Percentiles rank a stretch among this genome's conserved stretches.
Conservation (phyloP, 2,888 invertebrate species). For the Rhamnusium bicolor region DNA sequence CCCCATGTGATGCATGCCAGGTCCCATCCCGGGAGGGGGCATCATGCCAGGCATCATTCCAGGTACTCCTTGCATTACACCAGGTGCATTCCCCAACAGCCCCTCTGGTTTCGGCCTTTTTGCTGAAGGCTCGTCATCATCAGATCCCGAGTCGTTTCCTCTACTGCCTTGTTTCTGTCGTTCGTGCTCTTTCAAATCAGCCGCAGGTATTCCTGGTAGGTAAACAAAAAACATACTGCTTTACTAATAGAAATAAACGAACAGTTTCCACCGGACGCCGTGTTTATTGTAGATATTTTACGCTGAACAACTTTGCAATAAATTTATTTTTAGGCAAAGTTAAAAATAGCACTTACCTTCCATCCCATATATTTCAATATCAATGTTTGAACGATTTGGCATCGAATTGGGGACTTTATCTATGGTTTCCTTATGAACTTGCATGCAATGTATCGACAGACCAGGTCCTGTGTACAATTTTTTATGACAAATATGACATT, state of each 20-base stretch:
- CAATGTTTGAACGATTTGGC: conserved; percentile 97
- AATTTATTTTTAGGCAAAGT: conserved; percentile 47
- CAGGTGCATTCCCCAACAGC: conserved; percentile 77
- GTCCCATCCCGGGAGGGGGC: conserved; percentile 68
- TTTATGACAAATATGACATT: conserved; percentile 99
- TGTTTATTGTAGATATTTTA: conserved; percentile 30
- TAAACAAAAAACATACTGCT: conserved; percentile 47
- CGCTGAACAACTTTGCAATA: conserved; percentile 38
- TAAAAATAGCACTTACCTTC: conserved; percentile 79
- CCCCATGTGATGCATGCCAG: conserved; percentile 74
- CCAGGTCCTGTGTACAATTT: conserved; percentile 99
- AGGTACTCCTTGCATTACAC: conserved; percentile 75
- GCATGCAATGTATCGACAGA: conserved; percentile 99
- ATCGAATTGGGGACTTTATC: conserved; percentile 99
- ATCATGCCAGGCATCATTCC: conserved; percentile 80
- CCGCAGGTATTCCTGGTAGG: conserved; percentile 84
- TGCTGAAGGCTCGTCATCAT: conserved; percentile 87
- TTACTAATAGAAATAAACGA: neutral
- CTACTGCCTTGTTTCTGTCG: conserved; percentile 80
- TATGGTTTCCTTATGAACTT: conserved; percentile 99
- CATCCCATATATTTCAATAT: conserved; percentile 99
- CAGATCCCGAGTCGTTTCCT: conserved; percentile 76
- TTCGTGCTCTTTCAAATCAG: conserved; percentile 95
- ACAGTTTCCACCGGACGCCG: neutral
- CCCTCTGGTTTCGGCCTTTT: conserved; percentile 84